Conservation (phyloP, 2,888 invertebrate species). For the Proisotoma minuta region DNA sequence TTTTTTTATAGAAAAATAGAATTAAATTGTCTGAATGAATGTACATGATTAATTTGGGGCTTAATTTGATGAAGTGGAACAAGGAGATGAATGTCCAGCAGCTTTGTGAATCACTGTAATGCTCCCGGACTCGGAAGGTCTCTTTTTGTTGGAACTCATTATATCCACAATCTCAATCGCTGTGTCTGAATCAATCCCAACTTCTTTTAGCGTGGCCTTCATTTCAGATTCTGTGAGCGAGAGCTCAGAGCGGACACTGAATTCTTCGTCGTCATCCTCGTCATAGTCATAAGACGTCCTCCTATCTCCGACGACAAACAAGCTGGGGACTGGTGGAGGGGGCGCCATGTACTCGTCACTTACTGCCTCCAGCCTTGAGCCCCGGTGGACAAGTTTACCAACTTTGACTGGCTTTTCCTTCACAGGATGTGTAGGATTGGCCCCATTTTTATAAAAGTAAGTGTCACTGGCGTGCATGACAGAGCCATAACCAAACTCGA, state of each 20-base stretch:
- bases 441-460: not conserved
- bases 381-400: constrained; percentile 12
- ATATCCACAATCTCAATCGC: constrained; percentile 27
- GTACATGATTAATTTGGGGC: too few relatives aligned
- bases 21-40: too few relatives aligned
- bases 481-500: constrained; percentile 48
- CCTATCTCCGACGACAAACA: constrained; percentile 12
- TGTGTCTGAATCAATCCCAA: constrained; percentile 31
- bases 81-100: too few relatives aligned
- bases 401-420: constrained; percentile 8
- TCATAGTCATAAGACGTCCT: constrained; percentile 10
- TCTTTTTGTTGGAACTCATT: too few relatives aligned
- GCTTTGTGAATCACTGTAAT: too few relatives aligned
- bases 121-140: too few relatives aligned
- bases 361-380: constrained; percentile 17
- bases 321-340: not conserved
- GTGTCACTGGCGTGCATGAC: constrained; percentile 16
- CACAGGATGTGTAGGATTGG: not conserved
- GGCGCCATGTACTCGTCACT: constrained; percentile 20
- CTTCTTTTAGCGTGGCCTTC: constrained; percentile 21
- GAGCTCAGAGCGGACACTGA: constrained; percentile 17
- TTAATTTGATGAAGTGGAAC: too few relatives aligned
- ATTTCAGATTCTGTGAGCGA: constrained; percentile 30
- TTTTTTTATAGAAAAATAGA: too few relatives aligned
- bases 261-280: constrained; percentile 8